Conservation (phyloP, 2,113 vertebrate genomes). For the Corythaeola cristata region DNA sequence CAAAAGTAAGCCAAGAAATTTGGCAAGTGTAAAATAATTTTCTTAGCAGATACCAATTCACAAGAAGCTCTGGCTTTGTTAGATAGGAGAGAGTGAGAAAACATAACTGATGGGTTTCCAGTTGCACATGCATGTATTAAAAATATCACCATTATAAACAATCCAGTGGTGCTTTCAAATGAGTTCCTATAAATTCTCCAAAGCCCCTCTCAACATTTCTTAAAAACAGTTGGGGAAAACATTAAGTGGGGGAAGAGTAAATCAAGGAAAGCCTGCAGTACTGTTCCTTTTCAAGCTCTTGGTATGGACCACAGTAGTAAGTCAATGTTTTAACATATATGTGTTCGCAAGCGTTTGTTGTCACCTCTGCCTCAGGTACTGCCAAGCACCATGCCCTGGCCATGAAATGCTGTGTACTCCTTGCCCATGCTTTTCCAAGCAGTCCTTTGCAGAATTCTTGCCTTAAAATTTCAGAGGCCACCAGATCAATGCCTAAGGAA, state of each 20-base stretch:
- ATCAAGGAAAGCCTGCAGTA: neutral
- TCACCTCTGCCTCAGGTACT: neutral
- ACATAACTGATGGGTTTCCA: neutral
- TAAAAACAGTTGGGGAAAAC: accelerated
- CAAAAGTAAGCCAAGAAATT: neutral
- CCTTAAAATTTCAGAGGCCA: neutral
- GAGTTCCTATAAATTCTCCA: neutral
- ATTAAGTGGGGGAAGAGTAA: neutral
- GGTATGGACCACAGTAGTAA: neutral
- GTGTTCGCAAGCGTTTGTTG: neutral
- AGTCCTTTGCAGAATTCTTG: neutral
- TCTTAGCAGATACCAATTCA: neutral
- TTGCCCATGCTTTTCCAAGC: neutral
- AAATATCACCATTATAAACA: neutral
- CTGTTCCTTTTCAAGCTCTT: neutral
- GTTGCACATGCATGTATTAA: neutral
- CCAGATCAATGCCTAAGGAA: neutral
- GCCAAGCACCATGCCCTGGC: neutral
- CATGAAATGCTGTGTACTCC: neutral
- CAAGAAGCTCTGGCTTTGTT: neutral
- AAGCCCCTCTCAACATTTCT: neutral
- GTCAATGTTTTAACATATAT: neutral
- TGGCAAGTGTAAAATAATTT: neutral
- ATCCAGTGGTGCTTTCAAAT: neutral
- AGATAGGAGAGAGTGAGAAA: neutral